Evolutionary conservation across 2,797 vertebrate genomes (phyloP).

Genomic region (Chrysocyon brachyurus): DNA sequence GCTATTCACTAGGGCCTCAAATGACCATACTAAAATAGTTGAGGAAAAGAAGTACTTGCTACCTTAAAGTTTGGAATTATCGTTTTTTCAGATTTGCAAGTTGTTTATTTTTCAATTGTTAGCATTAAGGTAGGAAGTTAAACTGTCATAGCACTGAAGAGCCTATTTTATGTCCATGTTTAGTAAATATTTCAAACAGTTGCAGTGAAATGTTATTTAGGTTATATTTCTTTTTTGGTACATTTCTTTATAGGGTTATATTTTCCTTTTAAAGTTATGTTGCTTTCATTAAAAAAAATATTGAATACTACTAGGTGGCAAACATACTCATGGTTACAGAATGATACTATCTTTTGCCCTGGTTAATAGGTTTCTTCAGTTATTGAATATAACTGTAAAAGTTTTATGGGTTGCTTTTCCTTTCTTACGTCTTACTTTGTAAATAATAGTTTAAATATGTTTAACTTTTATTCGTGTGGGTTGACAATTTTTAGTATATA

Average conservation of each 20-base stretch:
- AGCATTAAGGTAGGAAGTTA: constrained; percentile 19
- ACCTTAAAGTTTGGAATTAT: constrained; percentile 42
- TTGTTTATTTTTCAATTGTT: constrained; percentile 54
- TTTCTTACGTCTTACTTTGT: constrained; percentile 43
- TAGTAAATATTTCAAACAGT: constrained; percentile 45
- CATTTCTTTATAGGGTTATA: constrained; percentile 60
- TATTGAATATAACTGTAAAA: constrained; percentile 45
- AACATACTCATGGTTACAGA: constrained; percentile 41
- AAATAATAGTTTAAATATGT: constrained; percentile 62
- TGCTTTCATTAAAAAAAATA: constrained; percentile 32
- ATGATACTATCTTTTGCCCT: constrained; percentile 48
- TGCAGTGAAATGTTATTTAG: constrained; percentile 32
- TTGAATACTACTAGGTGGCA: constrained; percentile 9
- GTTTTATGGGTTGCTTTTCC: constrained; percentile 26
- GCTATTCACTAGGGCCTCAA: constrained; percentile 31
- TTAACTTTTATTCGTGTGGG: constrained; percentile 6
- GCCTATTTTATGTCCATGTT: constrained; percentile 34
- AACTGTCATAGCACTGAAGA: not conserved
- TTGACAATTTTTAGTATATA: constrained; percentile 39
- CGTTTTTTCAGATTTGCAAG: constrained; percentile 27
- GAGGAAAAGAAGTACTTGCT: constrained; percentile 16
- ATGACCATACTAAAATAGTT: constrained; percentile 38
- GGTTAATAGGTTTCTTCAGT: constrained; percentile 49
- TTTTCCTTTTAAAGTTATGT: constrained; percentile 10
- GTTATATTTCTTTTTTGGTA: constrained; percentile 7